Conservation (phyloP, 2,113 vertebrate species). For the Thymallus thymallus region DNA sequence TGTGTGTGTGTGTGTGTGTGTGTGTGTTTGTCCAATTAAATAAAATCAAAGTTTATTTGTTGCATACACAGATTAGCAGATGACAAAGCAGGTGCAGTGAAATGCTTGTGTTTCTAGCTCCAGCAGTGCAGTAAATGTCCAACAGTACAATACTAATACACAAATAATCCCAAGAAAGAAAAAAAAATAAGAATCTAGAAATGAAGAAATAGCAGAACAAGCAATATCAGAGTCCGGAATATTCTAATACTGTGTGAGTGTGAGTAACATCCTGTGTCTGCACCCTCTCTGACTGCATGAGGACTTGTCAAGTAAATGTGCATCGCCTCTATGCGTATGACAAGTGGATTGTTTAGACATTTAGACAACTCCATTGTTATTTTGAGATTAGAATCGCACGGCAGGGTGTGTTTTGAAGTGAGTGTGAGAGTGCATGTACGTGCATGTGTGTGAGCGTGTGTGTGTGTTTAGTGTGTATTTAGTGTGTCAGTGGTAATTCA, state of each 20-base stretch:
- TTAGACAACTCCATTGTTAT: conserved; percentile 47
- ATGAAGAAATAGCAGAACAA: neutral
- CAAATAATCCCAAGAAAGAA: too few species aligned
- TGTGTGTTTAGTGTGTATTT: too few species aligned
- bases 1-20: conserved; percentile 5
- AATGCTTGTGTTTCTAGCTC: too few species aligned
- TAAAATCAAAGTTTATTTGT: neutral
- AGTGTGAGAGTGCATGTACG: conserved; percentile 9
- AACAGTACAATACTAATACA: too few species aligned
- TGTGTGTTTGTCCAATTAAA: neutral
- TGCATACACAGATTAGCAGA: too few species aligned
- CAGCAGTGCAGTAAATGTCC: too few species aligned
- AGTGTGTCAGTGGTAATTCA: too few species aligned
- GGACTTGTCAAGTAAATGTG: conserved; percentile 57
- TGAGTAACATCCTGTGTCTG: conserved; percentile 6
- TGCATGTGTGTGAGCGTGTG: conserved; percentile 59
- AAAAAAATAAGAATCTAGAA: too few species aligned
- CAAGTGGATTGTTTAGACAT: conserved; percentile 59
- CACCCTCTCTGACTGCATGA: conserved; percentile 30
- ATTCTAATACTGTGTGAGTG: neutral
- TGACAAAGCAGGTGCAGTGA: neutral
- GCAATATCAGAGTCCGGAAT: conserved; percentile 59
- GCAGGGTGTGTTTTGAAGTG: conserved; percentile 46
- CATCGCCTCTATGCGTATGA: conserved; percentile 46
- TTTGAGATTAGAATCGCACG: conserved; percentile 60